A percentile compares a stretch with the other conserved stretches of the same genome.
Evolutionary conservation across 2,797 vertebrate genomes (phyloP).

Genomic region (Ceyx erithaca): DNA sequence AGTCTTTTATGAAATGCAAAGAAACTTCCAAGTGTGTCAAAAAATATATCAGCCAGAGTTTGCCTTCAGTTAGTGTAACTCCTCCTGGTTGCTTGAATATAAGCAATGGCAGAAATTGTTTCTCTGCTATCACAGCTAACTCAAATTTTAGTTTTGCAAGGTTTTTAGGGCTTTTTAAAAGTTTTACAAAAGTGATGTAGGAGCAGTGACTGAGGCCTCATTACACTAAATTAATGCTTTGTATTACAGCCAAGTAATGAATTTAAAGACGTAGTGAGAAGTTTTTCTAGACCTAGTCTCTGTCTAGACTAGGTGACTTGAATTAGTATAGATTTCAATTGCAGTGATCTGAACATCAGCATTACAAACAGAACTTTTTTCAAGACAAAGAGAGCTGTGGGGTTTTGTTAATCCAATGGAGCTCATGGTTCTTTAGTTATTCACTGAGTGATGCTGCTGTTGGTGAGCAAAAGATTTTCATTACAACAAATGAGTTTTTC

Average conservation of each 20-base stretch:
- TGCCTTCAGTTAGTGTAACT: neutral
- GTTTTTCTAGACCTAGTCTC: neutral
- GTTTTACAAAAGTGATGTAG: neutral
- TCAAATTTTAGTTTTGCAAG: neutral
- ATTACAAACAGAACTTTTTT: neutral
- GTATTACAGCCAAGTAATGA: neutral
- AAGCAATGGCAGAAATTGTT: neutral
- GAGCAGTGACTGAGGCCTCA: neutral
- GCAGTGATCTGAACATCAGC: neutral
- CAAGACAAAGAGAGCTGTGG: neutral
- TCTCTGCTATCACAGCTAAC: neutral
- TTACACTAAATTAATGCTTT: neutral
- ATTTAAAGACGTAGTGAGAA: neutral
- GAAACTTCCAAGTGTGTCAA: neutral
- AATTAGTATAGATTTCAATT: neutral
- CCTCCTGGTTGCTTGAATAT: neutral
- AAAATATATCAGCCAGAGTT: neutral
- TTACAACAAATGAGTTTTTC: neutral
- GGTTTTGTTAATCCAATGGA: neutral
- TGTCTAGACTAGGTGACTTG: neutral
- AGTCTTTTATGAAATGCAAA: neutral
- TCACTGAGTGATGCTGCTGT: neutral
- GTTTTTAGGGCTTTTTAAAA: neutral
- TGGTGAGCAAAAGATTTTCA: neutral
- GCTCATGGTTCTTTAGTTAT: neutral